Base-by-base conservation (phyloP, 2,113 vertebrate species). In the Acrocephalus arundinaceus region DNA sequence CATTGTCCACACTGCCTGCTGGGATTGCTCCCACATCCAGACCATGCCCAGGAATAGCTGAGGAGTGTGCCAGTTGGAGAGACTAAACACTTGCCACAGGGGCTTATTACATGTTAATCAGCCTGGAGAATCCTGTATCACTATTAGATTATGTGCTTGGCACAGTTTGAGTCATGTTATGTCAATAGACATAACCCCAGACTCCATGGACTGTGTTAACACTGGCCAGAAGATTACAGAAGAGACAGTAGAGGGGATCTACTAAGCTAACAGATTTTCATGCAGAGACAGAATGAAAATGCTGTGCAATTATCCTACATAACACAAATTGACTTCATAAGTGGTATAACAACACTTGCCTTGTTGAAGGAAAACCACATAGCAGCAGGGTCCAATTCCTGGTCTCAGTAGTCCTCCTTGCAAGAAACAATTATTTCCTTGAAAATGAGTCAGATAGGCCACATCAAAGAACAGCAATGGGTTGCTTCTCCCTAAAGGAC, bases 191-290 rank as follows among this genome's bases (percentile, higher is more conserved):
- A n/a, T 51, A 86, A 67, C 23, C 84, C 27, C 51, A 59, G 48
- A 63, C 25, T n/a, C 62, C 67, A 30, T 6, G 25, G 52, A 35
- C n/a, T 35, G 5, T 28, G 62, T 41, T 90, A 67, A 72, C 62
- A 18, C 10, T 80, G 62, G 72, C 45, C 72, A 93, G 35, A 77
- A 72, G 83, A 80, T 83, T 79, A 83, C 33, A 75, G 58, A 88
- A 88, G 79, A 80, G 58, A 30, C 35, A 76, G 61, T 17, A 62
- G 33, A 88, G 45, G 28, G 48, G 58, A 79, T 89, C 67, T 91
- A 23, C 67, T 59, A 79, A 85, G 35, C 18, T 89, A 83, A 93
- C 67, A 90, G 24, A 83, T 90, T 93, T 89, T 96, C 72, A 35
- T 30, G 18, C 79, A 65, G 48, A 72, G 62, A 79, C n/a, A 85